A percentile compares a stretch with the other conserved stretches of the same genome.
phyloP scores from a whole-genome alignment of 2,113 vertebrate genomes.

The Heterotilapia buettikoferi region DNA sequence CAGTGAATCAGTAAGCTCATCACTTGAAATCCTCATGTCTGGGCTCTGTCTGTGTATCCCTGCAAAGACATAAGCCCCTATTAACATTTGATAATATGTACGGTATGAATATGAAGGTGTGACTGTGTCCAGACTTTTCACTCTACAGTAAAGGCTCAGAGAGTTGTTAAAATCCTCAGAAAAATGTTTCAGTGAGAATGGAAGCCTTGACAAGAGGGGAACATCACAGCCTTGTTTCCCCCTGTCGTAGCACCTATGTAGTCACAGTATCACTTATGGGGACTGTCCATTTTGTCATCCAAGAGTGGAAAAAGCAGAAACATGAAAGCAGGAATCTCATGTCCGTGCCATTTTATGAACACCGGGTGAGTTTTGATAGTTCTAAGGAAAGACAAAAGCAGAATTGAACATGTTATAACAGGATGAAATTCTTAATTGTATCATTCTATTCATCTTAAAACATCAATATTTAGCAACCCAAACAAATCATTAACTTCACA shows the following conservation, averaged over 20 bases:
- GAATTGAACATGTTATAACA: background rate
- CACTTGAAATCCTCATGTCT: background rate
- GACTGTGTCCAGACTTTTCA: background rate
- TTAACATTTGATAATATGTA: background rate
- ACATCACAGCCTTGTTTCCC: background rate
- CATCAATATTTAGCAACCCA: background rate
- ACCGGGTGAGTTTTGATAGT: conserved; percentile 69
- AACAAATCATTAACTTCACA: background rate
- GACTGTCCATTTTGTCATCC: background rate
- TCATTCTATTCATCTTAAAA: background rate
- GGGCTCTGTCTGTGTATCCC: background rate
- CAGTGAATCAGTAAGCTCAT: background rate
- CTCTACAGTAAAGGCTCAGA: background rate
- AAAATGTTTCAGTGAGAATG: background rate
- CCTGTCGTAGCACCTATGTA: background rate
- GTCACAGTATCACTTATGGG: background rate
- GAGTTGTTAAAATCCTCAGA: background rate
- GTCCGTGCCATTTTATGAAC: conserved; percentile 74
- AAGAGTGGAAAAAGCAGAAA: background rate
- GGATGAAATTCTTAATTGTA: background rate
- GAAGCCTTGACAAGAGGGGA: background rate
- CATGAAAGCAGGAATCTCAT: conserved; percentile 20
- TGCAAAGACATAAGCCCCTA: background rate
- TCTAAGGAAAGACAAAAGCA: conserved; percentile 49
- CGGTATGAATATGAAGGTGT: background rate